These are phyloP conservation scores for Esperia sulphurella DNA, from an alignment of 2,888 invertebrate species.

Conservation along the genomic window DNA sequence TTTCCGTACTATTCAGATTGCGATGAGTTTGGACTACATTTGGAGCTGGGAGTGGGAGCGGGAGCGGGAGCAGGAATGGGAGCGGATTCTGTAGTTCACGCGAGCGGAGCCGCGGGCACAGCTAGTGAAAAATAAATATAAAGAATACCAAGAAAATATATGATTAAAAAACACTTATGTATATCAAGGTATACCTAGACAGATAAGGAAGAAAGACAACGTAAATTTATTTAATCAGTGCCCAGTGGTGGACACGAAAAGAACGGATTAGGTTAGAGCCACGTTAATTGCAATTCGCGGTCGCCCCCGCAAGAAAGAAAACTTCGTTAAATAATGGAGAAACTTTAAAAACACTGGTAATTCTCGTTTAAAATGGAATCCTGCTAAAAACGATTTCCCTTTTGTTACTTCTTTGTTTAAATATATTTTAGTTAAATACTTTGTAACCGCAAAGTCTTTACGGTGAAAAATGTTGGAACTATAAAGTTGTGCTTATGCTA, in stretches of 20 bases:
- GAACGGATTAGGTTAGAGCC: constrained; percentile 15
- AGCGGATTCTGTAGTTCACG: too few relatives aligned
- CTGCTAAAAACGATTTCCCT: background rate
- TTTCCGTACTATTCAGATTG: too few relatives aligned
- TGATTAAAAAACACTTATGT: too few relatives aligned
- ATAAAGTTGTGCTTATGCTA: background rate
- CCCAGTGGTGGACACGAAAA: constrained; percentile 2
- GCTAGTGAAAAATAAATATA: too few relatives aligned
- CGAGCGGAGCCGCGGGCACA: too few relatives aligned
- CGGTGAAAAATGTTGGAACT: background rate
- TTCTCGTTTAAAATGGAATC: background rate
- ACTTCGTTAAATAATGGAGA: constrained; percentile 26
- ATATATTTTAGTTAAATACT: background rate
- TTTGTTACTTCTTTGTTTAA: background rate
- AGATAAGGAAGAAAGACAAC: too few relatives aligned
- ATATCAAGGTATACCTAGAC: too few relatives aligned
- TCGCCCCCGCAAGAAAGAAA: constrained; percentile 24
- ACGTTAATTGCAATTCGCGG: constrained; percentile 32
- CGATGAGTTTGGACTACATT: too few relatives aligned
- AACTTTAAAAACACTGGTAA: constrained; percentile 14
- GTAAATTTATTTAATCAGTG: background rate
- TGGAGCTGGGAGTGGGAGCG: too few relatives aligned
- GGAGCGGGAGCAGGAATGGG: too few relatives aligned
- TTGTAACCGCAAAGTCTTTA: background rate
- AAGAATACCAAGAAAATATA: too few relatives aligned